Conservation (phyloP, 1,140 invertebrate species). For the Stegodyphus mimosarum region DNA sequence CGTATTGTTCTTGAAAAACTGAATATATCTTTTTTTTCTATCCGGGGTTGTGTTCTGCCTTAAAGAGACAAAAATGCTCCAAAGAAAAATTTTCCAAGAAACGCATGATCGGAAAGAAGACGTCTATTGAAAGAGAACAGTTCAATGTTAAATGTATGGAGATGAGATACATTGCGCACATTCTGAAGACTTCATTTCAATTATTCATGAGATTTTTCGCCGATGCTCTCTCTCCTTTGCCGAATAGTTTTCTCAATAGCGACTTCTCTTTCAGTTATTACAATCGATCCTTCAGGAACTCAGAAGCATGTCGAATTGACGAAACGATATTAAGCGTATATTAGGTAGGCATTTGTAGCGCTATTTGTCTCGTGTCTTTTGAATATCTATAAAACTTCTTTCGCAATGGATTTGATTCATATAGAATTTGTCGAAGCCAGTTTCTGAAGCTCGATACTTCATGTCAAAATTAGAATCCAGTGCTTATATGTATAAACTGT, state of each 20-base stretch:
- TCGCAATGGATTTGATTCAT: no score
- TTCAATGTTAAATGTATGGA: conserved; percentile 46
- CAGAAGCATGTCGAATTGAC: not conserved
- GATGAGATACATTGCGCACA: conserved; percentile 42
- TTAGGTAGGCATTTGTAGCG: no score
- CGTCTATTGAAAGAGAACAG: conserved; percentile 34
- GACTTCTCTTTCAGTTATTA: not conserved
- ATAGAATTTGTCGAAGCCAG: no score
- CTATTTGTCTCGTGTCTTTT: no score
- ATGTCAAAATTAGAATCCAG: no score
- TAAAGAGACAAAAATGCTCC: not conserved
- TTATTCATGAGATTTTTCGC: conserved; percentile 33
- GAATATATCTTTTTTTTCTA: no score
- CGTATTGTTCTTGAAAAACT: no score
- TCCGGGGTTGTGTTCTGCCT: no score
- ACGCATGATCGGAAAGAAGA: conserved; percentile 11
- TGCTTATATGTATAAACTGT: no score
- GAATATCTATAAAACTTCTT: no score
- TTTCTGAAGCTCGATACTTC: no score
- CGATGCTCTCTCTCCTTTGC: not conserved
- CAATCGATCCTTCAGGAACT: conserved; percentile 1
- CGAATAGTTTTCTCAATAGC: not conserved
- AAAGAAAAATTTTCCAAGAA: conserved; percentile 17
- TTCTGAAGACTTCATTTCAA: conserved; percentile 35
- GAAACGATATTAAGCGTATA: no score